Conservation (phyloP, 2,888 invertebrate species). For the Hirtodrosophila trivittata region DNA sequence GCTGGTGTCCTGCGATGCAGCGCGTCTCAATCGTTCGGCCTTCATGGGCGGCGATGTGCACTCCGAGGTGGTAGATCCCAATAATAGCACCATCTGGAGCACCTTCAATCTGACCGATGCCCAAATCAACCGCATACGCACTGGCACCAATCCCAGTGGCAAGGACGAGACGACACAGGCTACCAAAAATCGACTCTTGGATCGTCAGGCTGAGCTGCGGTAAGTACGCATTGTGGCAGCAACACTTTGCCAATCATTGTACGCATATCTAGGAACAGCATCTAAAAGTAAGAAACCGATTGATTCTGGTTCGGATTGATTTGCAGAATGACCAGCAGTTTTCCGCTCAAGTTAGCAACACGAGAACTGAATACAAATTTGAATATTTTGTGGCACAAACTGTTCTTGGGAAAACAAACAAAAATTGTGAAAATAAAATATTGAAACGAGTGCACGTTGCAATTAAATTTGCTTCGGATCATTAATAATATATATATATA, state of each 20-base stretch:
- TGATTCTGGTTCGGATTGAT: too few species aligned
- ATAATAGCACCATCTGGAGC: constrained; percentile 77
- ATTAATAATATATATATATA: neutral
- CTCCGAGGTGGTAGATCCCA: constrained; percentile 80
- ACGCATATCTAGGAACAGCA: too few species aligned
- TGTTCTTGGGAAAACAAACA: constrained; percentile 5
- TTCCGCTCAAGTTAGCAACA: too few species aligned
- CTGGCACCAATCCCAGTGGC: constrained; percentile 65
- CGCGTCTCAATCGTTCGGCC: constrained; percentile 70
- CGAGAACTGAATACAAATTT: constrained; percentile 3
- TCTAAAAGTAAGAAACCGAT: too few species aligned
- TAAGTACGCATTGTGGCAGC: constrained; percentile 64
- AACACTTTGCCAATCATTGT: too few species aligned
- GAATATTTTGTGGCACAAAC: constrained; percentile 7
- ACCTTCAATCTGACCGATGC: constrained; percentile 82
- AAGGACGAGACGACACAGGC: constrained; percentile 68
- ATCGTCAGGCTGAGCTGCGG: constrained; percentile 70
- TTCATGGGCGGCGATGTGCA: constrained; percentile 71
- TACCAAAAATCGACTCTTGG: constrained; percentile 68
- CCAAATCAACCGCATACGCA: constrained; percentile 76
- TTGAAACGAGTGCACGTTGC: constrained; percentile 43
- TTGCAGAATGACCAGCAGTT: too few species aligned
- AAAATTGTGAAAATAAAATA: constrained; percentile 18
- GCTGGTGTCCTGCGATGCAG: constrained; percentile 52
- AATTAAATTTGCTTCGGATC: constrained; percentile 18